Evolutionary conservation across 2,113 vertebrate species (phyloP), one percentile per base, ranked within the genome.

Genomic region (Lynx canadensis): DNA sequence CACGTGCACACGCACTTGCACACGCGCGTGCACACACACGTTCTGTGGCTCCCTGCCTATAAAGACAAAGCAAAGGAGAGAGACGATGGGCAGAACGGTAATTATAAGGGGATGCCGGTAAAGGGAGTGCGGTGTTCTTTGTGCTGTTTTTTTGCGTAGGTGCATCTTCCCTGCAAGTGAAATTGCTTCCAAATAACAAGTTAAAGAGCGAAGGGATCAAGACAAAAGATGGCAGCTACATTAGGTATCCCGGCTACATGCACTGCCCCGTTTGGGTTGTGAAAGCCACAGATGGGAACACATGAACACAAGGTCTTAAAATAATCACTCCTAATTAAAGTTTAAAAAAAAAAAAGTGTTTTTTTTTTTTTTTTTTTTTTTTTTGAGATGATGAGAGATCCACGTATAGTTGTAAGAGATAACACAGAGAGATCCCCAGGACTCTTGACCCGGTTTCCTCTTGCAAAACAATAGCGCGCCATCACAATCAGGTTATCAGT

Each of bases 381-480:
- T 50, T 74, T 55, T 48, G 69, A 38, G 13, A 8, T 9, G 13
- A 88, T 15, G 14, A 4, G 21, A 48, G 23, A 11, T 7, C 57
- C 91, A 36, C 31, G 1, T 1, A 36, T 18, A 33, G 55, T 31
- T 57, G 6, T 82, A 55, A 8, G 76, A 93, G 76, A 36, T 48
- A 45, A 19, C 14, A 14, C n/a, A 45, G 55, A 10, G 36, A 19
- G 65, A 15, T 18, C 33, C 12, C 71, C 0, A 25, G 19, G 8
- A 1, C 48, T 12, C 45, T 74, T n/a, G 4, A 3, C 19, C n/a
- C 25, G 3, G 3, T 5, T 16, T 23, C 23, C 41, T 45, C 45
- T 36, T 29, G 27, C 16, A 21, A 13, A 41, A 65, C n/a, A 2
- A 10, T 1, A 23, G 41, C 7, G 1, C 4, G 0, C 0, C 3